Evolutionary conservation across 2,113 vertebrate genomes (phyloP).

Genomic region (Meleagris gallopavo): DNA sequence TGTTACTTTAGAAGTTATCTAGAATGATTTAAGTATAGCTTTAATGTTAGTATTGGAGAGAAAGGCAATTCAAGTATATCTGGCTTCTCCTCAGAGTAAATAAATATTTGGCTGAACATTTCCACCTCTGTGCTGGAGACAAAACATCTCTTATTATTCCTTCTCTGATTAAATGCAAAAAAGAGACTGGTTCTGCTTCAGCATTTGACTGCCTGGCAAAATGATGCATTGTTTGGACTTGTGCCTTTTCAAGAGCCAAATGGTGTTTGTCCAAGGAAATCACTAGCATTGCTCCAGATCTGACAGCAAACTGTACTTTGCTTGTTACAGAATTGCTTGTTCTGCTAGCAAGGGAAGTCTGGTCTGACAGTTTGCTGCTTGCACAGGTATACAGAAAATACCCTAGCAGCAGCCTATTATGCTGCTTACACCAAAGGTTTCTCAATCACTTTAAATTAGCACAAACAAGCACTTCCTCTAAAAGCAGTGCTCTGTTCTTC

Average conservation of each 20-base stretch:
- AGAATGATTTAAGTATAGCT: not conserved
- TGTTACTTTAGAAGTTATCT: not conserved
- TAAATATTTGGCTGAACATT: slow-evolving; percentile 16
- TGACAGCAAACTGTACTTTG: not conserved
- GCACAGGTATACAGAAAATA: not conserved
- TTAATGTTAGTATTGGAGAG: slow-evolving; percentile 16
- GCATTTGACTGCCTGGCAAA: not conserved
- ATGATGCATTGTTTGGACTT: not conserved
- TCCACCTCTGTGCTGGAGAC: not conserved
- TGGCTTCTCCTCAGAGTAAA: slow-evolving; percentile 8
- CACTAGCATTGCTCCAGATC: not conserved
- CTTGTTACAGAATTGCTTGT: not conserved
- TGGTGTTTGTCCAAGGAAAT: not conserved
- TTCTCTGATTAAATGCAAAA: not conserved
- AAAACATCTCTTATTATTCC: not conserved
- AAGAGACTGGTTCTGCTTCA: not conserved
- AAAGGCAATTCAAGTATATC: not conserved
- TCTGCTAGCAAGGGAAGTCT: not conserved
- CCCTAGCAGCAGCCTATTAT: not conserved
- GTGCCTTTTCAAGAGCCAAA: not conserved
- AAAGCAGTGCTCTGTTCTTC: not conserved
- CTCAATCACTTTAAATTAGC: not conserved
- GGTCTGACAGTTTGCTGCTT: not conserved
- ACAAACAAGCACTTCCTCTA: slow-evolving; percentile 48
- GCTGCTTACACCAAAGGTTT: not conserved